phyloP scores from a whole-genome alignment of 2,797 vertebrate genomes.

The Garrulus glandarius region DNA sequence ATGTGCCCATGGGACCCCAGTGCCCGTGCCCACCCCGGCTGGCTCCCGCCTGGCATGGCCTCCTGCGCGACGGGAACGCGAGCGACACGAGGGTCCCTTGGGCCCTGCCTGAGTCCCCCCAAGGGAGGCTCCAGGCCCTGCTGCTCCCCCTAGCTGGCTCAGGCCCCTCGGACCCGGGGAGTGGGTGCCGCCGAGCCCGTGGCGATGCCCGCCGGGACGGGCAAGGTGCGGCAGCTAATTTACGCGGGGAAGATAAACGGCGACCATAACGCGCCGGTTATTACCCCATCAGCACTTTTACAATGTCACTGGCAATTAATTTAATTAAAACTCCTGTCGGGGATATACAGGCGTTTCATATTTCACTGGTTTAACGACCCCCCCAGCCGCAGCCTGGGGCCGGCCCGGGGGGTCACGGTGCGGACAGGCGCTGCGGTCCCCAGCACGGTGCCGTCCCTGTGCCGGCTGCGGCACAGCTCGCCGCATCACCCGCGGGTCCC shows the following conservation, averaged over 20 bases:
- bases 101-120: not conserved
- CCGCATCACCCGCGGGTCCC: not conserved
- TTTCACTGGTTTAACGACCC: slow-evolving; percentile 82
- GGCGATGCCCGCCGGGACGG: not conserved
- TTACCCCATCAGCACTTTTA: slow-evolving; percentile 90
- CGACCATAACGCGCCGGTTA: slow-evolving; percentile 82
- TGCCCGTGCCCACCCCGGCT: not conserved
- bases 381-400: slow-evolving; percentile 5
- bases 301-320: slow-evolving; percentile 91
- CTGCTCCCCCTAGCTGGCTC: not conserved
- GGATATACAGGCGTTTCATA: slow-evolving; percentile 86
- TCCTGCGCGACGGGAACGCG: fast-evolving
- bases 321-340: slow-evolving; percentile 91
- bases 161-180: not conserved
- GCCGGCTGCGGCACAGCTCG: not conserved
- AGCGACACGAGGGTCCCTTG: fast-evolving
- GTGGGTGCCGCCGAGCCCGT: fast-evolving
- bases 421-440: not conserved
- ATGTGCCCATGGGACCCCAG: not conserved
- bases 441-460: fast-evolving
- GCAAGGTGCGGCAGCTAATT: slow-evolving; percentile 73
- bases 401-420: not conserved
- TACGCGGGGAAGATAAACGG: slow-evolving; percentile 83
- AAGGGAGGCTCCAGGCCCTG: fast-evolving
- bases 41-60: not conserved